Conservation (phyloP, 2,888 invertebrate species). For the Branchipolynoe longqiensis region DNA sequence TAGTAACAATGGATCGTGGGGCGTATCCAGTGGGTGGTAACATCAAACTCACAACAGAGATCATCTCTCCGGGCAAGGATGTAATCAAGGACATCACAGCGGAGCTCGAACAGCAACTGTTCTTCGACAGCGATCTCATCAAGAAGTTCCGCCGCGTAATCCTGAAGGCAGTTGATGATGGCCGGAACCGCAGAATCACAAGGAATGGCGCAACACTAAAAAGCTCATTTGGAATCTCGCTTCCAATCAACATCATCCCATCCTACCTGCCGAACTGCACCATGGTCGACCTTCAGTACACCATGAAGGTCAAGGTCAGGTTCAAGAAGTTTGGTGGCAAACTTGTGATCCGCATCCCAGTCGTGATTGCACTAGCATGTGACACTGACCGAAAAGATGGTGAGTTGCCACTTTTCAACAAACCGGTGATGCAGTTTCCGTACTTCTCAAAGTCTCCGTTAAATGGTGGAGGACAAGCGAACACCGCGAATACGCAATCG, state of each 20-base stretch:
- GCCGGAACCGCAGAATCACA: constrained; percentile 5
- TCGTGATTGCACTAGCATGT: constrained; percentile 71
- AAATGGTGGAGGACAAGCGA: neutral
- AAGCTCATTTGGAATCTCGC: constrained; percentile 70
- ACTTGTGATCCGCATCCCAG: constrained; percentile 72
- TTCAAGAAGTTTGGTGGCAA: constrained; percentile 73
- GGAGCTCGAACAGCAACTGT: constrained; percentile 61
- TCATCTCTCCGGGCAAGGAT: constrained; percentile 37
- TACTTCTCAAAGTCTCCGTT: constrained; percentile 69
- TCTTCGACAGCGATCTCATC: constrained; percentile 67
- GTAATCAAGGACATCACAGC: constrained; percentile 59
- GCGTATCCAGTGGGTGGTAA: constrained; percentile 76
- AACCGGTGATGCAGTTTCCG: constrained; percentile 74
- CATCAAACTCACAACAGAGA: constrained; percentile 71
- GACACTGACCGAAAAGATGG: constrained; percentile 21
- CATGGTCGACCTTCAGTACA: constrained; percentile 72
- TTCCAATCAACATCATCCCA: constrained; percentile 72
- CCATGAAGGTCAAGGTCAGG: constrained; percentile 70
- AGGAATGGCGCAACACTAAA: neutral
- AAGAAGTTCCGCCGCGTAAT: constrained; percentile 62
- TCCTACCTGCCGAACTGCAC: constrained; percentile 72
- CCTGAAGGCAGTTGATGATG: constrained; percentile 62
- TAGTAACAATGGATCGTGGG: constrained; percentile 71
- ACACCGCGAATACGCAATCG: neutral
- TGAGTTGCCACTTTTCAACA: constrained; percentile 72